Conservation (phyloP, 2,797 vertebrate genomes). For the Xenops minutus region DNA sequence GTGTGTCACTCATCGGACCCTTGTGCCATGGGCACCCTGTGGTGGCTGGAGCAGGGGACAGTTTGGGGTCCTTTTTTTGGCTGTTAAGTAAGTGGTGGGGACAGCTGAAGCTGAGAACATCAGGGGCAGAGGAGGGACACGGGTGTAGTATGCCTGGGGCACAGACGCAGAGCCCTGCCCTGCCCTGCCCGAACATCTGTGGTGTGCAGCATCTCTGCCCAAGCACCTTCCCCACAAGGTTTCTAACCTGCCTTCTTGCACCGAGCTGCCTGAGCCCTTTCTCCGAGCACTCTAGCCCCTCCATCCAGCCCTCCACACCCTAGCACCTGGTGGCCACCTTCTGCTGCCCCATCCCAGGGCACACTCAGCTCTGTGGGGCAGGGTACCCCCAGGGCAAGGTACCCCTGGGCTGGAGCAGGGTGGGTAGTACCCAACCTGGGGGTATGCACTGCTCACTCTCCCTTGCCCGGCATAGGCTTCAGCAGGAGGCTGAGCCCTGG, state of each 20-base stretch:
- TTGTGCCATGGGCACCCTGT: too few species aligned
- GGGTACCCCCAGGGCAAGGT: background rate
- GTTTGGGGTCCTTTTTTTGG: background rate
- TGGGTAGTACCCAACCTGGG: background rate
- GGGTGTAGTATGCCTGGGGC: background rate
- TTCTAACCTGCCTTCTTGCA: background rate
- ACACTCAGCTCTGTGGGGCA: accelerated
- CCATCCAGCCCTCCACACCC: background rate
- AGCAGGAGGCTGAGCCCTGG: background rate
- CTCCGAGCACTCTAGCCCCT: background rate
- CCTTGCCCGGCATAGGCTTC: accelerated
- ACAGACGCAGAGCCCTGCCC: background rate
- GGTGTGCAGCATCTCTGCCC: background rate
- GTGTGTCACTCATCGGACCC: accelerated
- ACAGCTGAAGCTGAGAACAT: accelerated
- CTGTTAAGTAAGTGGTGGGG: background rate
- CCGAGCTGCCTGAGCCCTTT: background rate
- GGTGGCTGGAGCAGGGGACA: background rate
- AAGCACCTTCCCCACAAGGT: background rate
- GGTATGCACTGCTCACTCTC: accelerated
- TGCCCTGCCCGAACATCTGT: background rate
- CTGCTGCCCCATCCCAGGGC: background rate
- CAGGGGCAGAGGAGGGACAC: accelerated
- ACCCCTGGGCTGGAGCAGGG: background rate
- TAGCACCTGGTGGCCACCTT: background rate